A percentile compares a stretch with the other conserved stretches of the same genome.
Evolutionary conservation across 1,140 invertebrate species (phyloP).

Genomic region (Cyphomyrmex costatus): DNA sequence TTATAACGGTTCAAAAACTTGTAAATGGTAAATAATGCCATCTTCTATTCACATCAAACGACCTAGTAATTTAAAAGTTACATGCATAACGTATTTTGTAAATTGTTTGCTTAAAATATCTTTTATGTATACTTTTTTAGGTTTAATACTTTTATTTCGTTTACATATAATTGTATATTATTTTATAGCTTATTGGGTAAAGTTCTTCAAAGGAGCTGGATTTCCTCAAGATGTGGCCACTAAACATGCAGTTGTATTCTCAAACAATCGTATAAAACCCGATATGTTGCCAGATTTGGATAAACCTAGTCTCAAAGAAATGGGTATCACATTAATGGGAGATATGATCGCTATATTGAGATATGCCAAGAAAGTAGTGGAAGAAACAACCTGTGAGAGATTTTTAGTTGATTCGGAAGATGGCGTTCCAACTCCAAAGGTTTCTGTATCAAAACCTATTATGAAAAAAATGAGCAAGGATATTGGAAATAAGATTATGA

Average conservation of each 20-base stretch:
- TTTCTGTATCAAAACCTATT: conserved; percentile 60
- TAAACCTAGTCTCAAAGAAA: conserved; percentile 91
- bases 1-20: background rate
- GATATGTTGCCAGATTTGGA: conserved; percentile 92
- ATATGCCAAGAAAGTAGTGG: conserved; percentile 91
- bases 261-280: conserved; percentile 91
- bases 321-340: conserved; percentile 92
- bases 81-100: background rate
- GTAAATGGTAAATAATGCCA: background rate
- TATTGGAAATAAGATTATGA: conserved; percentile 52
- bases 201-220: conserved; percentile 91
- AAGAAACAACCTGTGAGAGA: conserved; percentile 87
- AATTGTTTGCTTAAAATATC: too few relatives aligned
- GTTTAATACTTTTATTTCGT: too few relatives aligned
- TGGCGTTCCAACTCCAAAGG: conserved; percentile 58
- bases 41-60: background rate
- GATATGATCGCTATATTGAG: conserved; percentile 93
- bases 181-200: conserved; percentile 88
- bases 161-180: conserved; percentile 9
- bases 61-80: background rate
- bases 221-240: conserved; percentile 90
- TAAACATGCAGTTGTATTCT: conserved; percentile 91
- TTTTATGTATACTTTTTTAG: background rate
- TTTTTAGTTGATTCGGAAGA: conserved; percentile 84
- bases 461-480: conserved; percentile 76